Evolutionary conservation across 2,113 vertebrate genomes (phyloP).

Genomic region (Odocoileus hemionus): DNA sequence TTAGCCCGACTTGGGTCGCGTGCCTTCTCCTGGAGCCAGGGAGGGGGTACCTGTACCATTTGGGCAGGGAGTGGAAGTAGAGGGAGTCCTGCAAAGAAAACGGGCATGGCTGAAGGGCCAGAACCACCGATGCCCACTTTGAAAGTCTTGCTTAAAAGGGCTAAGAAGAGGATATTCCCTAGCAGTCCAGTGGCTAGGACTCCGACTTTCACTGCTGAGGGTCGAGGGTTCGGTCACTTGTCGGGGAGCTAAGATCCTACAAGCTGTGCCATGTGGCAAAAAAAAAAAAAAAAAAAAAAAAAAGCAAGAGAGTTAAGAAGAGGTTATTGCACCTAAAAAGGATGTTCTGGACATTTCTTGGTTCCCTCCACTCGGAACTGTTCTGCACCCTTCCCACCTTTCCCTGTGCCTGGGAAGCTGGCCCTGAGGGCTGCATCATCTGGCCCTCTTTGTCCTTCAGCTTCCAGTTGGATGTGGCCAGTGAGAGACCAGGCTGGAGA

Average conservation of each 20-base stretch:
- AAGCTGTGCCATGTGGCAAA: background rate
- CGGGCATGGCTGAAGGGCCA: background rate
- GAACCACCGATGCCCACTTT: background rate
- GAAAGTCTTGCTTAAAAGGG: background rate
- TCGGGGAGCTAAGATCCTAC: background rate
- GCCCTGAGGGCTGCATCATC: background rate
- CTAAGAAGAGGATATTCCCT: background rate
- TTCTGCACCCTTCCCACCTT: no score
- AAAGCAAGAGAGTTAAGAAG: background rate
- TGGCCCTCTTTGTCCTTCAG: background rate
- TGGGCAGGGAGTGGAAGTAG: background rate
- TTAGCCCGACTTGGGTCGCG: background rate
- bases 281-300: background rate
- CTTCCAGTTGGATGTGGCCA: background rate
- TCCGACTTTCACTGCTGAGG: background rate
- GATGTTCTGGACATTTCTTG: background rate
- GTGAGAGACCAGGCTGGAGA: background rate
- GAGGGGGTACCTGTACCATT: background rate
- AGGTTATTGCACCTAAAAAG: background rate
- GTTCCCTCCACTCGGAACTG: background rate
- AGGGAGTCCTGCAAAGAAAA: background rate
- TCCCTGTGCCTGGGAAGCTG: background rate
- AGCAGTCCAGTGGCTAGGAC: background rate
- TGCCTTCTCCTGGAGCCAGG: background rate
- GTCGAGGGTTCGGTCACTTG: background rate